phyloP scores from a whole-genome alignment of 1,140 invertebrate species.

The Carposina sasakii region DNA sequence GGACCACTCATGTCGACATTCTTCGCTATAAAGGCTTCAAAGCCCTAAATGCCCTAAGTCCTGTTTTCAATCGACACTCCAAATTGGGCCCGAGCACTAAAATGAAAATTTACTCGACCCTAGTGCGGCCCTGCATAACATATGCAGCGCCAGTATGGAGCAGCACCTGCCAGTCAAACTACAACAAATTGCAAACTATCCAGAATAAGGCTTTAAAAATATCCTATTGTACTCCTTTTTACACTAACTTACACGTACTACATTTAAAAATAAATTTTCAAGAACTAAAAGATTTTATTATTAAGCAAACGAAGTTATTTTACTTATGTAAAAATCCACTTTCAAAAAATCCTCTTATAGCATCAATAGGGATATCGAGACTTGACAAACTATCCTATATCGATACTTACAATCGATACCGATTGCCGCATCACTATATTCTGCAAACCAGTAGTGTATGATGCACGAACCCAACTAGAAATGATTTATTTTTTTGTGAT shows the following conservation, averaged over 20 bases:
- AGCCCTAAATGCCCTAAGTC: not conserved
- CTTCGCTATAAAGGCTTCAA: not conserved
- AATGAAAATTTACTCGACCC: not conserved
- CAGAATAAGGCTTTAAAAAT: constrained; percentile 1
- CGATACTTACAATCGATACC: not conserved
- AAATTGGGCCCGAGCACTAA: too few species aligned
- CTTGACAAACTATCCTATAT: not conserved
- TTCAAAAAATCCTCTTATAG: not conserved
- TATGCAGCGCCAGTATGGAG: not conserved
- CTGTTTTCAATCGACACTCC: not conserved
- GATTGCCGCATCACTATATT: not conserved
- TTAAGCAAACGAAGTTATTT: not conserved
- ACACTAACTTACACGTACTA: not conserved
- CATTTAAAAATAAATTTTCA: not conserved
- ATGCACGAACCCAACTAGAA: too few species aligned
- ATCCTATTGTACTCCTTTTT: not conserved
- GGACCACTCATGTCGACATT: not conserved
- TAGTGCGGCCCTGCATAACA: not conserved
- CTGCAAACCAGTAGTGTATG: not conserved
- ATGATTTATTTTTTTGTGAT: not conserved
- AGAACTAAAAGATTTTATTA: not conserved
- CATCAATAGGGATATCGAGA: not conserved
- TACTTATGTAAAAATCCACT: not conserved
- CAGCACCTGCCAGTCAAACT: not conserved
- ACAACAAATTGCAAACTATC: not conserved